These are phyloP conservation scores for Pocillopora grandis DNA, from an alignment of 92 coral and sea anemone genomes.

Conservation along the genomic window DNA sequence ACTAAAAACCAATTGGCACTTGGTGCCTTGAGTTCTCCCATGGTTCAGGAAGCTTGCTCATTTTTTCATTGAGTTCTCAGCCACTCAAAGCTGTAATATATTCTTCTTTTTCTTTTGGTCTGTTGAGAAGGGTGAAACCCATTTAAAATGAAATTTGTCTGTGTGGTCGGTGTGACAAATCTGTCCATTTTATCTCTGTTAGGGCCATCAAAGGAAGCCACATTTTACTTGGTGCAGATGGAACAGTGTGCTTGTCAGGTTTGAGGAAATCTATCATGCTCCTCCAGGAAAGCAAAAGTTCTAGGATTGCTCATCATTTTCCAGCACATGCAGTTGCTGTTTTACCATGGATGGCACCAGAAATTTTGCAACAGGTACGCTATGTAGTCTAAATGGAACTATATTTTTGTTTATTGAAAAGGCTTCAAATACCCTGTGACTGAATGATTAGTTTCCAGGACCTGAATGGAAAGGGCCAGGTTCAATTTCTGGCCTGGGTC, in stretches of 20 bases:
- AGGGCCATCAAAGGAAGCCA: constrained; percentile 95
- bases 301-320: constrained; percentile 79
- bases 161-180: not conserved
- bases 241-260: constrained; percentile 82
- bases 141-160: not conserved
- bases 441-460: no score
- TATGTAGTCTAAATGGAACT: not conserved
- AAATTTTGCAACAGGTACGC: constrained; percentile 87
- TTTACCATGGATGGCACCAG: constrained; percentile 98
- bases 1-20: no score
- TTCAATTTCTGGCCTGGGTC: no score
- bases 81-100: no score
- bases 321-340: constrained; percentile 88
- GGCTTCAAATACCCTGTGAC: no score
- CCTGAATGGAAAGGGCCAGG: no score
- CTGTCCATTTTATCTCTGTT: constrained; percentile 7
- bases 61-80: no score
- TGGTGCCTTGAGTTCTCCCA: no score
- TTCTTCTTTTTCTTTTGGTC: not conserved
- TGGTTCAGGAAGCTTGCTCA: no score
- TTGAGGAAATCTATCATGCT: constrained; percentile 83
- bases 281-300: constrained; percentile 57
- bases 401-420: no score
- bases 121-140: not conserved
- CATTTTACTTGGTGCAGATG: constrained; percentile 72